phyloP scores from a whole-genome alignment of 2,113 vertebrate genomes.

The Cairina moschata region DNA sequence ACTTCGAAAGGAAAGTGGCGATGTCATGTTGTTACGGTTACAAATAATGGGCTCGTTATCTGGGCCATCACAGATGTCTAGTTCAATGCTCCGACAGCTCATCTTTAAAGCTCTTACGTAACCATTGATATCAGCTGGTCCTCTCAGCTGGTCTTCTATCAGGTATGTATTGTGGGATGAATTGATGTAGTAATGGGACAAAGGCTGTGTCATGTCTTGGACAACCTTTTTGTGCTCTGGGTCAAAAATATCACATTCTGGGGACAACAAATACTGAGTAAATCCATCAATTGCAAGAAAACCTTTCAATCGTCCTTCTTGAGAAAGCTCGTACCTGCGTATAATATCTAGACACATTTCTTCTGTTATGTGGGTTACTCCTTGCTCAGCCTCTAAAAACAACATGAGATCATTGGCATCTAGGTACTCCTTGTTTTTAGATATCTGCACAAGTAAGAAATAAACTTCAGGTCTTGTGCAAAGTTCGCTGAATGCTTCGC shows the following conservation, averaged over 20 bases:
- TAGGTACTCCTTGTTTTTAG: conserved; percentile 95
- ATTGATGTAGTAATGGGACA: conserved; percentile 97
- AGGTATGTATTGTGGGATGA: conserved; percentile 96
- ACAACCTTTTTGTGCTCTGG: conserved; percentile 90
- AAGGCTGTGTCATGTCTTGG: conserved; percentile 95
- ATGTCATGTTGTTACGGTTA: conserved; percentile 84
- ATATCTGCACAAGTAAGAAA: conserved; percentile 96
- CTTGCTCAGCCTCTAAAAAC: conserved; percentile 96
- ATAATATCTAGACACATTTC: conserved; percentile 95
- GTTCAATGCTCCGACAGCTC: conserved; percentile 92
- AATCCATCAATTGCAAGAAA: conserved; percentile 95
- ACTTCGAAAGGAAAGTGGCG: conserved; percentile 82
- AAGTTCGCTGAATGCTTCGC: conserved; percentile 93
- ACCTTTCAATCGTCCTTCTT: conserved; percentile 87
- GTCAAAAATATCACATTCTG: conserved; percentile 96
- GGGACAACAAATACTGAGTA: conserved; percentile 90
- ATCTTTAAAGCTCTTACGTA: conserved; percentile 90
- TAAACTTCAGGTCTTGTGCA: conserved; percentile 97
- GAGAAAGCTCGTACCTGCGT: conserved; percentile 88
- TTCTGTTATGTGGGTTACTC: conserved; percentile 86
- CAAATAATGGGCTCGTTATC: conserved; percentile 93
- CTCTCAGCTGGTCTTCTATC: conserved; percentile 92
- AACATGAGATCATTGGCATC: conserved; percentile 94
- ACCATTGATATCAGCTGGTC: conserved; percentile 90
- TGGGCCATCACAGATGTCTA: conserved; percentile 92